Percentiles rank a stretch among this genome's conserved stretches.
These are phyloP conservation scores for Caranx melampygus DNA, from an alignment of 2,113 vertebrate genomes.

Conservation along the genomic window DNA sequence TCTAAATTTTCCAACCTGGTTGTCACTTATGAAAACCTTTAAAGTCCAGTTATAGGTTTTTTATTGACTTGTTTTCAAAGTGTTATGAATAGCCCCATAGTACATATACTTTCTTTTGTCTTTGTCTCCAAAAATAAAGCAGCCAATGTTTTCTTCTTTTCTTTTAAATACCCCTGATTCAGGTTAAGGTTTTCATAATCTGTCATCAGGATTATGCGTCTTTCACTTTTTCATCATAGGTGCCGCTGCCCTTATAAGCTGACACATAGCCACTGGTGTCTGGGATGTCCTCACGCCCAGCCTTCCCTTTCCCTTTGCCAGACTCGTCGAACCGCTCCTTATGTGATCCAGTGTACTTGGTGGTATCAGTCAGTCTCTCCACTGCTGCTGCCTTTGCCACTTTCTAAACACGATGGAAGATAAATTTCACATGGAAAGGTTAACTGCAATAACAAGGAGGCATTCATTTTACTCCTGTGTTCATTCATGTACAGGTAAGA, in stretches of 20 bases:
- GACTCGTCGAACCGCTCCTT: constrained; percentile 90
- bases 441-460: neutral
- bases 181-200: neutral
- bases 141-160: neutral
- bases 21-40: constrained; percentile 2
- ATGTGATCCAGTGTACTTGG: constrained; percentile 89
- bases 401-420: constrained; percentile 80
- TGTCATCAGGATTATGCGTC: constrained; percentile 53
- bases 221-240: constrained; percentile 86
- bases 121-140: neutral
- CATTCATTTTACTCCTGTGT: neutral
- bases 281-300: constrained; percentile 78
- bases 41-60: neutral
- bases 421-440: neutral
- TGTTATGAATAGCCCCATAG: neutral
- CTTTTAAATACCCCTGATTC: neutral
- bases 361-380: constrained; percentile 87
- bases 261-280: constrained; percentile 87
- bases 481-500: neutral
- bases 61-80: neutral
- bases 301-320: constrained; percentile 88
- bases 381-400: constrained; percentile 82
- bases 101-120: neutral
- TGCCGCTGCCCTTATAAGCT: constrained; percentile 89
- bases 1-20: neutral